Base-by-base conservation (phyloP, 2,888 invertebrate genomes). In the Cerastoderma edule region DNA sequence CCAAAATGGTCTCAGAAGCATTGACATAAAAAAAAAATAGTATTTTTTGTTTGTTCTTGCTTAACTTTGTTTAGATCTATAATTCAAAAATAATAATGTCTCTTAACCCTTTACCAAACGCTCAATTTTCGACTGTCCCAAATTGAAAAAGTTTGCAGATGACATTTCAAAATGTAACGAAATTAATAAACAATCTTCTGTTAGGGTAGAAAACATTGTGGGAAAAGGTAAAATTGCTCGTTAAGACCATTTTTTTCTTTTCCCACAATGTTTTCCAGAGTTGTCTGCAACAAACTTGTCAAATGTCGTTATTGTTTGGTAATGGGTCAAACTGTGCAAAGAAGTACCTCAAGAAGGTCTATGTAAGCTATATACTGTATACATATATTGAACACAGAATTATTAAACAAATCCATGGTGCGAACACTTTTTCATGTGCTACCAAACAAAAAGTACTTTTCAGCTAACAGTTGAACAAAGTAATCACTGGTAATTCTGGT, bases 151-250 rank as follows among this genome's bases (percentile, higher is more conserved):
- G 10, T 13, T 8, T 16, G 16, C 16, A 39, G 8, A 39, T 13
- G 39, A 39, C 8, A 39, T 39, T 39, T 8, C 39, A n/a, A n/a
- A n/a, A n/a, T n/a, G n/a, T n/a, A n/a, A n/a, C n/a, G n/a, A n/a
- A n/a, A n/a, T n/a, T 39, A 39, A 39, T 39, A 39, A 39, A n/a
- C 53, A 53, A 1, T 2, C n/a, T 53, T 53, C 24, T 53, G 2
- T 53, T 24, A 2, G 16, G 16, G 16, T 39, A 50, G n/a, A 50
- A 50, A 50, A 8, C 8, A 50, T n/a, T 50, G 50, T 8, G n/a
- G 10, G n/a, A 50, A 50, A 50, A 50, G 50, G 50, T n/a, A 22
- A 50, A 50, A 50, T 50, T n/a, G 50, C n/a, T 50, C 50, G n/a
- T 50, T 50, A 50, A 6, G 50, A 50, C n/a, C 50, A 8, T n/a